Evolutionary conservation across 2,113 vertebrate genomes (phyloP), one percentile per base, ranked within the genome.

Genomic region (Centropus unirufus): DNA sequence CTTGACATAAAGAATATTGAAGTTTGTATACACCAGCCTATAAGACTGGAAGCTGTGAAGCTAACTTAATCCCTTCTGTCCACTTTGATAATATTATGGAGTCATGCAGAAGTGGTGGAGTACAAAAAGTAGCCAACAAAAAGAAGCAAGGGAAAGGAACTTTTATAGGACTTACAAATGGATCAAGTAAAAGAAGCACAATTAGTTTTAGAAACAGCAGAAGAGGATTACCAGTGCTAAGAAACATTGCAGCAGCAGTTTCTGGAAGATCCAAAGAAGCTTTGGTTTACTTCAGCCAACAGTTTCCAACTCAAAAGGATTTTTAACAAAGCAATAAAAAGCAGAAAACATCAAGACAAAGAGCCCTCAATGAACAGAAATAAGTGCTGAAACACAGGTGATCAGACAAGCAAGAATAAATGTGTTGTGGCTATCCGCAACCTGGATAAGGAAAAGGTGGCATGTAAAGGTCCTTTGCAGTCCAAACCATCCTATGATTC

Each of bases 171-270:
- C 75, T 22, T 57, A 40, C 2, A 23, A 83, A 78, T 20, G 19
- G 36, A 85, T 57, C 18, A 42, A 78, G 39, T 32, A 30, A 83
- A 93, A 93, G 70, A 83, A 46, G 49, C 30, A 54, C 21, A 68
- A 49, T 39, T 91, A 70, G 86, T 91, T 93, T 93, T 92, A 94
- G 77, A 75, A 86, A 74, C 21, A 59, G 73, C 14, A 74, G 52
- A 82, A 90, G 59, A 88, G 30, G 55, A 89, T 87, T 84, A 70
- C 14, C 5, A 5, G 7, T 52, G 51, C 20, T 61, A 92, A 74
- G 51, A 85, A 87, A 91, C 36, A 47, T 4, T 63, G 39, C 87
- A 83, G 59, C 61, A 77, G 61, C 32, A 83, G 55, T 64, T 83
- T 74, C 39, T 59, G 55, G 27, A 83, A 88, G 64, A 92, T 81